phyloP scores from a whole-genome alignment of 2,113 vertebrate species.

The Nesospiza acunhae region DNA sequence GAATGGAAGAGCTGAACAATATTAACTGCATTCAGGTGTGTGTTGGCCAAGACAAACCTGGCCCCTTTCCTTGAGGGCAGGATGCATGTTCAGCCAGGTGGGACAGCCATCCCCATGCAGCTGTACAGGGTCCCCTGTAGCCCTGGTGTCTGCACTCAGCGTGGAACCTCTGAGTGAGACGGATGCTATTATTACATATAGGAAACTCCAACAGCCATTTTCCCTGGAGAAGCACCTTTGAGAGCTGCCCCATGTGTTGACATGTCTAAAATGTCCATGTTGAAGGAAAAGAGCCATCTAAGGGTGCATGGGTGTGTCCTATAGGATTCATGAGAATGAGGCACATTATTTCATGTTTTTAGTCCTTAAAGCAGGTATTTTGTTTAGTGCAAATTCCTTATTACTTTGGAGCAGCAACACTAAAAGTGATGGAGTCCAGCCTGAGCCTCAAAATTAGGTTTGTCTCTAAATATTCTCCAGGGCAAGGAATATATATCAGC shows the following conservation, averaged over 20 bases:
- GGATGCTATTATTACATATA: not conserved
- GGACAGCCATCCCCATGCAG: fast-evolving
- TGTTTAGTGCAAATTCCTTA: not conserved
- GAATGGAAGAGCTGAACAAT: conserved; percentile 13
- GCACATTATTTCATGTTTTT: not conserved
- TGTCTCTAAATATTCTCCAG: not conserved
- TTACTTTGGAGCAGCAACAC: not conserved
- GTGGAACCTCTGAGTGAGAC: not conserved
- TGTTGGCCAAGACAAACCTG: not conserved
- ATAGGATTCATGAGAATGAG: not conserved
- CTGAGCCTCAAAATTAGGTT: not conserved
- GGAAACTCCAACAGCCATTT: not conserved
- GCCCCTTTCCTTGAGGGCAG: conserved; percentile 15
- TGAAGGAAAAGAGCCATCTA: not conserved
- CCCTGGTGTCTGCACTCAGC: not conserved
- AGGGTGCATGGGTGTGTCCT: not conserved
- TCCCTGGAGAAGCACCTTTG: not conserved
- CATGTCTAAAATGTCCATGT: not conserved
- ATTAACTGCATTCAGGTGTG: conserved; percentile 55
- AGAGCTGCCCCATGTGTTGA: not conserved
- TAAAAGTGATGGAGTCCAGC: not conserved
- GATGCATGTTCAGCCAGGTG: not conserved
- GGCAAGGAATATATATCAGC: not conserved
- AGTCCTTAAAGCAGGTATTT: not conserved
- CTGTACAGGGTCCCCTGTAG: not conserved